These are phyloP conservation scores for Batillaria attramentaria DNA, from an alignment of 1,140 invertebrate genomes.

Conservation along the genomic window DNA sequence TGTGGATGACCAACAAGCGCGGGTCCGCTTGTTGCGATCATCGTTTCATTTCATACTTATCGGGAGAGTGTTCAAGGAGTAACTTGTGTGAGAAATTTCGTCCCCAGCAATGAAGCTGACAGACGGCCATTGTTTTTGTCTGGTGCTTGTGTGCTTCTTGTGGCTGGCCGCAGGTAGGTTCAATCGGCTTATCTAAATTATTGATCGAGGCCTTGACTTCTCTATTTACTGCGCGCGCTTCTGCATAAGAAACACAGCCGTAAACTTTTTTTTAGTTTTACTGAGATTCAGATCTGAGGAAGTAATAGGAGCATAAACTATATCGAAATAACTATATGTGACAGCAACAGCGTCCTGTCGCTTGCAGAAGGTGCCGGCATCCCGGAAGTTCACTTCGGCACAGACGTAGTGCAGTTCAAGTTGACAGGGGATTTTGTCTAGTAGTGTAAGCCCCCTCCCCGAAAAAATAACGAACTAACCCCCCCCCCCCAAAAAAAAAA, in stretches of 20 bases:
- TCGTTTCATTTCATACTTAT: not conserved
- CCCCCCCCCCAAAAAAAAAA: no score
- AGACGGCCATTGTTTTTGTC: not conserved
- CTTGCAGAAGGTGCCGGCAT: no score
- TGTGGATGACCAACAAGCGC: conserved; percentile 14
- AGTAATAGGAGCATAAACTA: no score
- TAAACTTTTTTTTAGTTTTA: no score
- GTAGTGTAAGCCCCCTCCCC: no score
- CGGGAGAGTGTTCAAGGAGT: not conserved
- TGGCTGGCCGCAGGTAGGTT: conserved; percentile 33
- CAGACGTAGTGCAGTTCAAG: no score
- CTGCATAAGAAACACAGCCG: not conserved
- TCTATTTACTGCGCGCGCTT: not conserved
- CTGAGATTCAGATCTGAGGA: no score
- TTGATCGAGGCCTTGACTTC: not conserved
- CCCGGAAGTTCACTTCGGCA: no score
- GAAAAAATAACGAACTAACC: no score
- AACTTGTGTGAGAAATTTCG: not conserved
- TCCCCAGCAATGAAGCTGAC: not conserved
- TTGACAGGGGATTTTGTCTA: no score
- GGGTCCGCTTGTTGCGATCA: conserved; percentile 30
- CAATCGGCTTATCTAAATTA: not conserved
- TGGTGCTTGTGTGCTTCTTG: conserved; percentile 28
- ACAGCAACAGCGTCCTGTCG: no score
- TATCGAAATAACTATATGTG: no score